phyloP scores from a whole-genome alignment of 2,113 vertebrate species.

The Isichthys henryi region DNA sequence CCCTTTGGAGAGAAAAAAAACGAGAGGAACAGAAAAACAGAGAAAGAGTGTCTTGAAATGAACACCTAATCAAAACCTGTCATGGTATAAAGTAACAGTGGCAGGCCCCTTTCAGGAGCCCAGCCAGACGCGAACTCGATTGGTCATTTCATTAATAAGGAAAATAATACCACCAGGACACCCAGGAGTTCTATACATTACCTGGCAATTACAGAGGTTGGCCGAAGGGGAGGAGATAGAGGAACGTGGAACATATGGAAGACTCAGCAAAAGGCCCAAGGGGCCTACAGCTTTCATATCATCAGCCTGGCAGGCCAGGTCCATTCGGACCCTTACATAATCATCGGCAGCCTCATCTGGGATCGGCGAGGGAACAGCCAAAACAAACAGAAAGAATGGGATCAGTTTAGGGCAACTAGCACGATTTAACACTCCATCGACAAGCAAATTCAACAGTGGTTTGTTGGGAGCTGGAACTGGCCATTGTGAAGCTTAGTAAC shows the following conservation, averaged over 20 bases:
- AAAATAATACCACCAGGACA: constrained; percentile 36
- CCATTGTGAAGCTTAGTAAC: constrained; percentile 16
- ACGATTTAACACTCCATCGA: constrained; percentile 44
- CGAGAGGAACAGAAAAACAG: constrained; percentile 37
- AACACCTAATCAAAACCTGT: constrained; percentile 66
- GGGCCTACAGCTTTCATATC: constrained; percentile 52
- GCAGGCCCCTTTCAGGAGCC: constrained; percentile 49
- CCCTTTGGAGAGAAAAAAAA: constrained; percentile 34
- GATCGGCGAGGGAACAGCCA: constrained; percentile 34
- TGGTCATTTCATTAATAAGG: constrained; percentile 49
- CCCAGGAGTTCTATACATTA: constrained; percentile 51
- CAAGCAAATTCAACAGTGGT: constrained; percentile 41
- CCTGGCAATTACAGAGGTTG: constrained; percentile 58
- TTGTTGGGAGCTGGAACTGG: constrained; percentile 22
- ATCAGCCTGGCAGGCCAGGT: constrained; percentile 43
- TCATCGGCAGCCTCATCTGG: constrained; percentile 28
- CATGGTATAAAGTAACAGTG: constrained; percentile 59
- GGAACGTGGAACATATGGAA: constrained; percentile 61
- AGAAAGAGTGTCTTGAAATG: constrained; percentile 55
- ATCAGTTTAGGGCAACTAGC: constrained; percentile 49
- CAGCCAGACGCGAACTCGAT: constrained; percentile 45
- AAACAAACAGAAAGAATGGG: constrained; percentile 55
- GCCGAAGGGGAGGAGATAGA: constrained; percentile 16
- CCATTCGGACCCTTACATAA: constrained; percentile 59
- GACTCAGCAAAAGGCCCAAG: constrained; percentile 50